These are phyloP conservation scores for Ectropis crepuscularia DNA, from an alignment of 2,888 invertebrate species.

Conservation along the genomic window DNA sequence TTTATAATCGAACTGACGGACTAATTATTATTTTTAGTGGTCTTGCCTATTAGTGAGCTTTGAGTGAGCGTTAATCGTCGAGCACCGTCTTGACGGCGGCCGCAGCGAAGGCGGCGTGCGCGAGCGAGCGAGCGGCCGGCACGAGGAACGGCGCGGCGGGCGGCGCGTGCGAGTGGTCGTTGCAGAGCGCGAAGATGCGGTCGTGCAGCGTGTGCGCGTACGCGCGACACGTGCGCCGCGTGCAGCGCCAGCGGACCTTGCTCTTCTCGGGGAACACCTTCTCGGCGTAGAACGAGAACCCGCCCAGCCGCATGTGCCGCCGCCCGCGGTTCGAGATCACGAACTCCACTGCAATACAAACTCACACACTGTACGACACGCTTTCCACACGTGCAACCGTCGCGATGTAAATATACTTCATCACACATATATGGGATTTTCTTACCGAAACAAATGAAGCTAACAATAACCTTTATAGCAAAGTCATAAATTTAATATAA, in stretches of 20 bases:
- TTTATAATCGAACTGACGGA: too few species aligned
- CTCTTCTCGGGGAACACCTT: slow-evolving; percentile 82
- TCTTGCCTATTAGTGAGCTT: too few species aligned
- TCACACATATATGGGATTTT: too few species aligned
- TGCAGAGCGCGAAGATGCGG: slow-evolving; percentile 79
- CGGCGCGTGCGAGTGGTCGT: slow-evolving; percentile 79
- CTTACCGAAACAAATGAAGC: neutral
- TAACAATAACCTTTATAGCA: neutral
- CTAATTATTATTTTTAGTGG: too few species aligned
- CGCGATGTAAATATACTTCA: too few species aligned
- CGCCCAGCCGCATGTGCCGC: slow-evolving; percentile 79
- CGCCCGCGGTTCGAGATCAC: slow-evolving; percentile 82
- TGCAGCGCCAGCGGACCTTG: slow-evolving; percentile 83
- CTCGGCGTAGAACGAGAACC: slow-evolving; percentile 82
- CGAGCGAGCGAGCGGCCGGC: slow-evolving; percentile 39
- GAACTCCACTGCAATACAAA: slow-evolving; percentile 81
- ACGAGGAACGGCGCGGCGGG: slow-evolving; percentile 50
- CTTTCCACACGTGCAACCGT: slow-evolving; percentile 15
- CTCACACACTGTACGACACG: slow-evolving; percentile 54
- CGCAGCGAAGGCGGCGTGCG: slow-evolving; percentile 52
- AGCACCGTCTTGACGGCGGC: slow-evolving; percentile 63
- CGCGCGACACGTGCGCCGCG: slow-evolving; percentile 79
- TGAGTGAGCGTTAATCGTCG: slow-evolving; percentile 56
- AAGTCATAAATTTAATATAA: neutral
- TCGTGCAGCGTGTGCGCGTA: slow-evolving; percentile 82